Base-by-base conservation (phyloP, 1,140 invertebrate species). In the Drosophila malerkotliana region DNA sequence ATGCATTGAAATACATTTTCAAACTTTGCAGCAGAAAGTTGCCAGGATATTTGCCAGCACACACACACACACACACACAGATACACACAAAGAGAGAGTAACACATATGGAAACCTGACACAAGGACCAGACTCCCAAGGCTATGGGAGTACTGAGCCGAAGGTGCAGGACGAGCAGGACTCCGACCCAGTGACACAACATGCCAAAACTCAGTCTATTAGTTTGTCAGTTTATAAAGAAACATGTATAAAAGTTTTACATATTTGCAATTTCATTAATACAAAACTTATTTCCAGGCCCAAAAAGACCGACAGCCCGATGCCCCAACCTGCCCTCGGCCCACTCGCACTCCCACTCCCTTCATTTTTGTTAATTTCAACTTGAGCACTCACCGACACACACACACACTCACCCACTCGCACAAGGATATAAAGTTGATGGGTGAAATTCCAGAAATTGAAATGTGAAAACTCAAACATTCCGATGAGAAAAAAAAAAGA, bases 201-300 rank as follows among this genome's bases (percentile, higher is more conserved):
- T 88, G 83, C 72, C 83, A 84, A 77, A 87, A 87, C 79, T 88
- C 84, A 83, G 79, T 89, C 83, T 89, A 88, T 85, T 85, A 85
- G 83, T 88, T 88, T 88, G 79, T 73, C 79, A 88, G 84, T 89
- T 77, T 89, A 88, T 89, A 89, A 89, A 89, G 84, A 89, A 88
- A 85, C 82, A 85, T 89, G 77, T 72, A 88, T 45, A 64, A 85
- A 87, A 88, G 76, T 88, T 88, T 77, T 80, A 77, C 77, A 89
- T 79, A 84, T 88, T 89, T 88, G 79, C 79, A 88, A 88, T 89
- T 88, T 88, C 84, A 88, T 89, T 88, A 89, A 89, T 89, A 88
- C 79, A 79, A 84, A 89, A 84, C 79, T 88, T 89, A 67, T 69
- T 79, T 82, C 66, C 73, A 72, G 68, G 60, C 72, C 63, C 57